These are phyloP conservation scores for Neocrepidodera transversa DNA, from an alignment of 2,888 invertebrate genomes.

Conservation along the genomic window DNA sequence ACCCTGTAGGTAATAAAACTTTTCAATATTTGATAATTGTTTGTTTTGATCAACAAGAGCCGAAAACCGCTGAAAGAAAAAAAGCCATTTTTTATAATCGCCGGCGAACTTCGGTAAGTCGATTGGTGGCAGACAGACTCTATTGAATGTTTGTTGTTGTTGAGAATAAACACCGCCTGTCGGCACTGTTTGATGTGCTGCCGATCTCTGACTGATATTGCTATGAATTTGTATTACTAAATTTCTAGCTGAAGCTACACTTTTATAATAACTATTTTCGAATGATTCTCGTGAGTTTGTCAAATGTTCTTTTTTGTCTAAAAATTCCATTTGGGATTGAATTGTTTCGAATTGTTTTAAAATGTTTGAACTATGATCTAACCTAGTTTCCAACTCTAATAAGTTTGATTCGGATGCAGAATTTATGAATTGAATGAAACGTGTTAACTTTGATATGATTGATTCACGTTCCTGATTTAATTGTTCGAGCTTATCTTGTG, in stretches of 20 bases:
- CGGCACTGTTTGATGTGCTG: too few species aligned
- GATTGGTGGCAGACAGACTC: neutral
- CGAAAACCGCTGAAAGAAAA: neutral
- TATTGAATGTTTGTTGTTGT: too few species aligned
- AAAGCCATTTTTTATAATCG: neutral
- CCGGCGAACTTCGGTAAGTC: neutral
- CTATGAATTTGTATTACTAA: neutral
- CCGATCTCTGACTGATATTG: neutral
- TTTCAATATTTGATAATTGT: neutral
- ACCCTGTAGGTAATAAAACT: slow-evolving; percentile 5
- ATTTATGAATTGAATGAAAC: neutral
- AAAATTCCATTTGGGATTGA: neutral
- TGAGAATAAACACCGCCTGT: too few species aligned
- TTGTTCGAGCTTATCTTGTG: neutral
- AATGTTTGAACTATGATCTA: neutral
- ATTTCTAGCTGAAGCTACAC: neutral
- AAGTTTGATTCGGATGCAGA: neutral
- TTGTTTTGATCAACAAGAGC: neutral
- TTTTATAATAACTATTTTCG: neutral
- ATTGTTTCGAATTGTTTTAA: neutral
- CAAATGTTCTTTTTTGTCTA: neutral
- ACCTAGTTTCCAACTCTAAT: neutral
- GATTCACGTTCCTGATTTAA: neutral
- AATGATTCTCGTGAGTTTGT: neutral
- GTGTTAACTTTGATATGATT: neutral